A percentile compares a stretch with the other conserved stretches of the same genome.
Evolutionary conservation across 1,140 invertebrate species (phyloP).

Genomic region (Araneus ventricosus): DNA sequence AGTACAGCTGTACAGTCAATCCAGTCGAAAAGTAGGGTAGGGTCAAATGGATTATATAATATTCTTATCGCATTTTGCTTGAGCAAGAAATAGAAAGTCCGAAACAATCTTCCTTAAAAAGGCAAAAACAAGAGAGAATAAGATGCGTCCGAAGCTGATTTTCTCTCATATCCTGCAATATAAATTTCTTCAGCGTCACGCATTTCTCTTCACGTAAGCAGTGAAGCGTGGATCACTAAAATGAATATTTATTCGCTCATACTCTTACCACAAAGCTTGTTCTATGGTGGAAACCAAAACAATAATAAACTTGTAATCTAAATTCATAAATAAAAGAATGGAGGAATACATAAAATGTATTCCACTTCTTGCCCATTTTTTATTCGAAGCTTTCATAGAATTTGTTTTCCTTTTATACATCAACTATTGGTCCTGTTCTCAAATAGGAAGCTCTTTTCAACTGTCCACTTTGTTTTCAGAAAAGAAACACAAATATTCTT

Average conservation of each 20-base stretch:
- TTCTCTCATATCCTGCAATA: not conserved
- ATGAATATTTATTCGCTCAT: constrained; percentile 31
- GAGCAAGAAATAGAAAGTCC: not conserved
- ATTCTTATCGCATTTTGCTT: not conserved
- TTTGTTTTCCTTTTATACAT: not conserved
- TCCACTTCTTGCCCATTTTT: not conserved
- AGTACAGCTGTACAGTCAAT: too few species aligned
- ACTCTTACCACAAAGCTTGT: not conserved
- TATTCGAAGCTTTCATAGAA: not conserved
- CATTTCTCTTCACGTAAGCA: constrained; percentile 10
- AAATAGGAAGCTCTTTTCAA: not conserved
- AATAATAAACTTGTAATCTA: not conserved
- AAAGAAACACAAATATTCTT: too few species aligned
- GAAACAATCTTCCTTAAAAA: not conserved
- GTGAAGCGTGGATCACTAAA: constrained; percentile 3
- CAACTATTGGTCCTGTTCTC: not conserved
- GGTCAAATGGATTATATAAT: too few species aligned
- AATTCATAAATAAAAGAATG: constrained; percentile 12
- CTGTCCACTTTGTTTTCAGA: too few species aligned
- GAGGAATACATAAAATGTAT: constrained; percentile 10
- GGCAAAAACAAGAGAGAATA: not conserved
- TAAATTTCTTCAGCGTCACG: not conserved
- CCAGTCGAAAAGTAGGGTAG: too few species aligned
- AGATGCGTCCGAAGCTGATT: not conserved
- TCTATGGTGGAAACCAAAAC: constrained; percentile 12